These are phyloP conservation scores for Schizopygopsis pylzovi DNA, from an alignment of 2,797 vertebrate species.

Conservation along the genomic window DNA sequence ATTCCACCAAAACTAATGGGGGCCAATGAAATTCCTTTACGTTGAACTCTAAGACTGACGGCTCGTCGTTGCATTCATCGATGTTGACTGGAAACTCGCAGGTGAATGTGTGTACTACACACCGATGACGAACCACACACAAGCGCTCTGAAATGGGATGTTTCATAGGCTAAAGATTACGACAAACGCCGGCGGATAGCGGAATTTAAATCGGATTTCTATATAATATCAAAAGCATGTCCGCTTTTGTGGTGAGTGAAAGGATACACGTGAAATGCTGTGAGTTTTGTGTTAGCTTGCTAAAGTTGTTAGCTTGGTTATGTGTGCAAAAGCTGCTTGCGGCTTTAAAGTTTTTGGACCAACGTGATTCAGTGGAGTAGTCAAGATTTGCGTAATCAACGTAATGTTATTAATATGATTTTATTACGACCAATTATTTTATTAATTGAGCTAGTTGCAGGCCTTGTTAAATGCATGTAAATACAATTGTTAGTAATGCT, in stretches of 20 bases:
- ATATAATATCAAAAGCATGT: constrained; percentile 48
- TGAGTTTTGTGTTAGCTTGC: constrained; percentile 29
- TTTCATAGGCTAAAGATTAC: constrained; percentile 51
- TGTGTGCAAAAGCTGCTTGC: background rate
- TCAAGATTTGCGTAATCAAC: background rate
- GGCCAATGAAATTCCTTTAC: background rate
- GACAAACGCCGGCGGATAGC: constrained; percentile 29
- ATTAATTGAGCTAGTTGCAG: background rate
- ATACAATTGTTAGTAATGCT: background rate
- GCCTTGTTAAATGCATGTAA: background rate
- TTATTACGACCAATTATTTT: background rate
- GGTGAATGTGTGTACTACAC: constrained; percentile 52
- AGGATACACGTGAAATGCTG: background rate
- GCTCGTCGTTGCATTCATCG: background rate
- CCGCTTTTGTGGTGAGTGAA: constrained; percentile 68
- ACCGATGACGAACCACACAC: constrained; percentile 65
- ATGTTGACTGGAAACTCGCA: background rate
- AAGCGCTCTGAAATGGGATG: constrained; percentile 30
- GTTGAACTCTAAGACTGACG: constrained; percentile 23
- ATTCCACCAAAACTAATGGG: background rate
- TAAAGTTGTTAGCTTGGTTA: constrained; percentile 41
- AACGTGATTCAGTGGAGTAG: background rate
- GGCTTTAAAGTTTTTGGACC: background rate
- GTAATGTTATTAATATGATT: no score
- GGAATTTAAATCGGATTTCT: constrained; percentile 13